phyloP scores from a whole-genome alignment of 1,140 invertebrate genomes.

The Ostrea edulis region DNA sequence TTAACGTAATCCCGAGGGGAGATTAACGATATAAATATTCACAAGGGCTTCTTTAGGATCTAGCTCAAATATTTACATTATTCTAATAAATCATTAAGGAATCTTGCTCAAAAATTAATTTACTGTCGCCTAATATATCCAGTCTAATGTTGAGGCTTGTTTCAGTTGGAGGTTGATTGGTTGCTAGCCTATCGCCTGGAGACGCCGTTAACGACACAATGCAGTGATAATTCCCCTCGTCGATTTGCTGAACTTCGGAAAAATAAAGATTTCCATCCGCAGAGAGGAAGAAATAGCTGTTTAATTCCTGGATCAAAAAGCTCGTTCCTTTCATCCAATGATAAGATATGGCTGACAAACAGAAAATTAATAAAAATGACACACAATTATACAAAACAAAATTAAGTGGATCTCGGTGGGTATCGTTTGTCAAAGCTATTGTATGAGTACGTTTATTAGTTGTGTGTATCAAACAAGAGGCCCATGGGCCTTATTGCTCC shows the following conservation, averaged over 20 bases:
- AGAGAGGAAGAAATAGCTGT: conserved; percentile 65
- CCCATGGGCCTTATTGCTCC: too few species aligned
- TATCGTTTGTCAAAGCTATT: too few species aligned
- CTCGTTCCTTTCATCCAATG: conserved; percentile 61
- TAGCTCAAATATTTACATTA: too few species aligned
- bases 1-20: too few species aligned
- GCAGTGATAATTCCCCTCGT: conserved; percentile 65
- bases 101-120: conserved; percentile 41
- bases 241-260: conserved; percentile 61
- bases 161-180: conserved; percentile 56
- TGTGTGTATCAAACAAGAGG: too few species aligned
- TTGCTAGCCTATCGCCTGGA: conserved; percentile 51
- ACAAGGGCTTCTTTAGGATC: too few species aligned
- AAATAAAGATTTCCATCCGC: conserved; percentile 64
- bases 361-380: background rate
- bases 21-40: too few species aligned
- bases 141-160: conserved; percentile 65
- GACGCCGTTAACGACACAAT: conserved; percentile 59
- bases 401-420: background rate
- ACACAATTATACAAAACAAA: background rate
- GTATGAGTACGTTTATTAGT: too few species aligned
- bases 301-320: conserved; percentile 60
- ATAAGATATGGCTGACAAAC: conserved; percentile 58
- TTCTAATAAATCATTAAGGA: too few species aligned
- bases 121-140: conserved; percentile 64